phyloP scores from a whole-genome alignment of 2,113 vertebrate genomes.

The Desmodus rotundus region DNA sequence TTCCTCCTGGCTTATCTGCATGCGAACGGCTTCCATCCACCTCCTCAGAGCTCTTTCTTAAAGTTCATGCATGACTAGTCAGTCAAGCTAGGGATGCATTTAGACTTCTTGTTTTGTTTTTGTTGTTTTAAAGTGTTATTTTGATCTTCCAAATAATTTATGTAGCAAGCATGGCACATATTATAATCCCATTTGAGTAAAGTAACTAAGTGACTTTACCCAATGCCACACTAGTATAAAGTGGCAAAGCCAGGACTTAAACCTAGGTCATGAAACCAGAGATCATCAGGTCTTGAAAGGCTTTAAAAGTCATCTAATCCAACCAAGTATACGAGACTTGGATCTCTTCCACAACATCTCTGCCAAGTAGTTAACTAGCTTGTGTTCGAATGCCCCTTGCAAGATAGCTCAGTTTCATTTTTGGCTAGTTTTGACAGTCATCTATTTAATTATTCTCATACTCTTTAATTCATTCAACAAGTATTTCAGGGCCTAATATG shows the following conservation, averaged over 20 bases:
- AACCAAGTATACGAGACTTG: neutral
- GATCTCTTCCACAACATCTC: neutral
- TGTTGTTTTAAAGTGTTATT: neutral
- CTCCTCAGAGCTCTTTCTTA: neutral
- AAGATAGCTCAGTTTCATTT: neutral
- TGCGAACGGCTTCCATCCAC: neutral
- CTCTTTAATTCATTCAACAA: neutral
- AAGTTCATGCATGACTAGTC: neutral
- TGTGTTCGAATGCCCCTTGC: neutral
- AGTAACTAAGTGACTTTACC: neutral
- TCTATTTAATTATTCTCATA: neutral
- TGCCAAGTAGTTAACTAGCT: neutral
- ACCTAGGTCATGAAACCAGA: neutral
- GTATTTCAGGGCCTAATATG: neutral
- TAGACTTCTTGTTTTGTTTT: neutral
- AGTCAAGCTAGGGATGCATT: neutral
- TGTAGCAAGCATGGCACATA: neutral
- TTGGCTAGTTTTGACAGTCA: neutral
- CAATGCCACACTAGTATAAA: neutral
- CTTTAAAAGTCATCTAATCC: constrained; percentile 7
- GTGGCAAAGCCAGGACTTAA: neutral
- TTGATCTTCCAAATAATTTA: neutral
- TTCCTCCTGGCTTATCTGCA: too few relatives aligned
- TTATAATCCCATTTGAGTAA: neutral
- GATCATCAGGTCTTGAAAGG: neutral